Evolutionary conservation across 1,140 invertebrate genomes (phyloP).

Genomic region (Zaprionus inermis): DNA sequence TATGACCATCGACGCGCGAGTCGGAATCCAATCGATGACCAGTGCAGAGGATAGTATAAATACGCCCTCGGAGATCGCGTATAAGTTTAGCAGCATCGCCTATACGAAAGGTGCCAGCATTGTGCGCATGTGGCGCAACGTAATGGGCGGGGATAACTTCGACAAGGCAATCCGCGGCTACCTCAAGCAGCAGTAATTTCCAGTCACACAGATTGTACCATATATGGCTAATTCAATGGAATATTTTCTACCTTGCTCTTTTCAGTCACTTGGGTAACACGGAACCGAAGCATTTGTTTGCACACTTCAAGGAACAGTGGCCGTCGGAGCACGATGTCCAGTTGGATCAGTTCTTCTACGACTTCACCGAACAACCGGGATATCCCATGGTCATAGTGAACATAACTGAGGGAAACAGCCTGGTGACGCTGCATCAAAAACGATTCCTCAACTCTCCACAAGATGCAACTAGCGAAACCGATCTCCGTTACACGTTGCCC

Average conservation of each 20-base stretch:
- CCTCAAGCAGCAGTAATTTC: conserved; percentile 85
- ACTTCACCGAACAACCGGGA: conserved; percentile 96
- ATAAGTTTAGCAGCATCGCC: conserved; percentile 86
- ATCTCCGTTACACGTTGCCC: conserved; percentile 87
- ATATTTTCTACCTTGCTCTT: not conserved
- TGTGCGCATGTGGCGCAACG: conserved; percentile 90
- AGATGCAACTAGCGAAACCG: conserved; percentile 52
- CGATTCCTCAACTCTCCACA: conserved; percentile 84
- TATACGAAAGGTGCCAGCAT: conserved; percentile 89
- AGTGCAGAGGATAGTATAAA: conserved; percentile 82
- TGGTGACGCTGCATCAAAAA: conserved; percentile 71
- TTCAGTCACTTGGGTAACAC: conserved; percentile 75
- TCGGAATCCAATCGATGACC: conserved; percentile 87
- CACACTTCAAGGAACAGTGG: conserved; percentile 35
- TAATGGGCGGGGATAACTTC: conserved; percentile 88
- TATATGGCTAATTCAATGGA: not conserved
- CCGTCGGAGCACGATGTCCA: conserved; percentile 14
- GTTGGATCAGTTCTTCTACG: conserved; percentile 84
- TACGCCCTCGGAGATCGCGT: conserved; percentile 84
- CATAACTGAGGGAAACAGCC: not conserved
- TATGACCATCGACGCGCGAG: conserved; percentile 87
- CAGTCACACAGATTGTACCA: not conserved
- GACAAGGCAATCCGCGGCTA: conserved; percentile 86
- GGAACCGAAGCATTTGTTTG: conserved; percentile 35
- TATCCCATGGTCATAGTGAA: conserved; percentile 90